Evolutionary conservation across 1,140 invertebrate species (phyloP).

Genomic region (Drosophila nigromelanica): DNA sequence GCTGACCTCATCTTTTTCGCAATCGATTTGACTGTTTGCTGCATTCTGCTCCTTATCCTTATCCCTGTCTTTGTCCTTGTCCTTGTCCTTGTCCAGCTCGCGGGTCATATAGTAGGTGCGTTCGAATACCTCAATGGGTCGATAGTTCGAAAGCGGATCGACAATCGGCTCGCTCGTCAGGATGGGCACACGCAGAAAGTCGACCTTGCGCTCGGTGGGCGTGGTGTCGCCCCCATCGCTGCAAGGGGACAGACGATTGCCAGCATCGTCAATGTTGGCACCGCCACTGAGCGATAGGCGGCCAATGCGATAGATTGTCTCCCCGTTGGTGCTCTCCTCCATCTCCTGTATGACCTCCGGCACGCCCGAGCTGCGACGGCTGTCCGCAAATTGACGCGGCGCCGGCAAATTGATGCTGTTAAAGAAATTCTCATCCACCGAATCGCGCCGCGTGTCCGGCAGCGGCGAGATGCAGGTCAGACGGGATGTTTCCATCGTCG

Average conservation of each 20-base stretch:
- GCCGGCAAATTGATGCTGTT: slow-evolving; percentile 86
- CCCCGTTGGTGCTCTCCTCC: slow-evolving; percentile 69
- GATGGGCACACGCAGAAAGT: slow-evolving; percentile 77
- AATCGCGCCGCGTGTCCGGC: slow-evolving; percentile 88
- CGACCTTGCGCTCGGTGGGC: slow-evolving; percentile 68
- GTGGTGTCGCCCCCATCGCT: slow-evolving; percentile 55
- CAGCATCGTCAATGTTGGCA: slow-evolving; percentile 72
- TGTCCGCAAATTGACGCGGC: slow-evolving; percentile 90
- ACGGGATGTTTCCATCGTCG: slow-evolving; percentile 81
- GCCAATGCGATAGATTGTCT: slow-evolving; percentile 66
- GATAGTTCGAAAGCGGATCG: slow-evolving; percentile 73
- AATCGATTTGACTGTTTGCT: slow-evolving; percentile 8
- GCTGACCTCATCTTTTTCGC: slow-evolving; percentile 40
- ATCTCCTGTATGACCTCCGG: slow-evolving; percentile 84
- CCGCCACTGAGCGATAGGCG: slow-evolving; percentile 74
- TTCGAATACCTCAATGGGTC: slow-evolving; percentile 82
- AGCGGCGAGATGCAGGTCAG: slow-evolving; percentile 88
- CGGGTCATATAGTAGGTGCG: slow-evolving; percentile 78
- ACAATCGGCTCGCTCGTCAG: slow-evolving; percentile 67
- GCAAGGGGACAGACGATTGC: slow-evolving; percentile 68
- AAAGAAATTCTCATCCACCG: slow-evolving; percentile 86
- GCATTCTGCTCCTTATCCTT: slow-evolving; percentile 32
- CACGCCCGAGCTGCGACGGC: slow-evolving; percentile 88
- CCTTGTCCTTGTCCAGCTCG: slow-evolving; percentile 59
- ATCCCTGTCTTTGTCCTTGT: slow-evolving; percentile 63